These are phyloP conservation scores for Trichonephila inaurata DNA, from an alignment of 1,140 invertebrate genomes.

Conservation along the genomic window DNA sequence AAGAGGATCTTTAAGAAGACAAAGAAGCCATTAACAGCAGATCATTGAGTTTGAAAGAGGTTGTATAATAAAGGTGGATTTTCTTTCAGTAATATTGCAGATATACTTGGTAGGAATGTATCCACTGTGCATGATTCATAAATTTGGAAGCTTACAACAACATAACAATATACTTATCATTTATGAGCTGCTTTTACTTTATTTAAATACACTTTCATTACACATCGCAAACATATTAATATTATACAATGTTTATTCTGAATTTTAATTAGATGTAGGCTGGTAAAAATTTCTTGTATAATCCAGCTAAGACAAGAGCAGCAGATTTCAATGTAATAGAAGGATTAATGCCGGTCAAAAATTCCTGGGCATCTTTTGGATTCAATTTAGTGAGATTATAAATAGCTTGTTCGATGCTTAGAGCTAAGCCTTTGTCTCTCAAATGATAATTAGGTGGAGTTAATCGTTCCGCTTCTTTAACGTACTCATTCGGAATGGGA, in stretches of 20 bases:
- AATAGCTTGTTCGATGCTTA: not conserved
- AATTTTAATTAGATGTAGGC: not conserved
- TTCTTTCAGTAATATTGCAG: no score
- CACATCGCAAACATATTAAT: not conserved
- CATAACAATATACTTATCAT: no score
- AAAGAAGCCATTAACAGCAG: no score
- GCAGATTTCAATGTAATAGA: not conserved
- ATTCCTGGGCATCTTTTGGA: not conserved
- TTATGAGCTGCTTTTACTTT: no score
- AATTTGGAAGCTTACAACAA: no score
- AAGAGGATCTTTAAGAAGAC: no score
- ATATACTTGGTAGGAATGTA: no score
- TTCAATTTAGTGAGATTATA: not conserved
- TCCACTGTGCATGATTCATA: no score
- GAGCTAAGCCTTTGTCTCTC: not conserved
- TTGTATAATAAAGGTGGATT: no score
- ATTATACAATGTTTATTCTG: not conserved
- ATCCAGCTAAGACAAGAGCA: not conserved
- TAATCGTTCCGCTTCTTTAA: not conserved
- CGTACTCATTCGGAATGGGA: constrained; percentile 27
- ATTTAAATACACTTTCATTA: not conserved
- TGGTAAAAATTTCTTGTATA: constrained; percentile 37
- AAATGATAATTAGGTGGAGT: not conserved
- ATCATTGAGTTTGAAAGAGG: no score
- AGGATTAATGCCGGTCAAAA: constrained; percentile 12